Percentiles rank a stretch among this genome's conserved stretches.
Evolutionary conservation across 2,888 invertebrate genomes (phyloP).

Genomic region (Actias luna): DNA sequence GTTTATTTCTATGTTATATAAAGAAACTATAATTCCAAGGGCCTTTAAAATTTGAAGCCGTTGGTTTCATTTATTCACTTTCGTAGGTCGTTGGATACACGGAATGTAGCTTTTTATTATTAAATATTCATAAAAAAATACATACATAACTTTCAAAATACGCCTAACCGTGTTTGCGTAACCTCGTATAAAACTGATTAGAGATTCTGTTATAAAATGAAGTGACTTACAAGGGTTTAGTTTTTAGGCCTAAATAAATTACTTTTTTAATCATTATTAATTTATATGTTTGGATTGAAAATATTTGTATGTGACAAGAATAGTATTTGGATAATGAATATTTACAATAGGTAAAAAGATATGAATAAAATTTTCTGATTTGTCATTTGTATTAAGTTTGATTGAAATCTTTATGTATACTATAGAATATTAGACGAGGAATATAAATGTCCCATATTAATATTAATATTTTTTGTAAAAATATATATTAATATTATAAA

Average conservation of each 20-base stretch:
- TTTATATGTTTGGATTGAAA: not conserved
- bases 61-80: constrained; percentile 2
- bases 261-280: not conserved
- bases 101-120: constrained; percentile 1
- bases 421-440: too few species aligned
- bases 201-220: not conserved
- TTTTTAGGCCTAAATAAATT: not conserved
- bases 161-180: constrained; percentile 2
- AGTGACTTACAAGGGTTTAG: not conserved
- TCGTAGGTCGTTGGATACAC: not conserved
- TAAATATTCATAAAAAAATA: constrained; percentile 7
- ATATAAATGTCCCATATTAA: too few species aligned
- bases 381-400: too few species aligned
- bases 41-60: not conserved
- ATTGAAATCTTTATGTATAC: too few species aligned
- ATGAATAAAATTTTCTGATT: too few species aligned
- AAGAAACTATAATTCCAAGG: not conserved
- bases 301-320: too few species aligned
- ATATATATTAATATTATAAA: too few species aligned
- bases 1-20: not conserved
- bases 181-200: not conserved
- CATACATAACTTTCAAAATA: constrained; percentile 11
- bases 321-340: too few species aligned
- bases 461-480: too few species aligned
- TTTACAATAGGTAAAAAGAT: too few species aligned